Evolutionary conservation across 2,113 vertebrate genomes (phyloP), one percentile per base, ranked within the genome.

Genomic region (Solea solea): DNA sequence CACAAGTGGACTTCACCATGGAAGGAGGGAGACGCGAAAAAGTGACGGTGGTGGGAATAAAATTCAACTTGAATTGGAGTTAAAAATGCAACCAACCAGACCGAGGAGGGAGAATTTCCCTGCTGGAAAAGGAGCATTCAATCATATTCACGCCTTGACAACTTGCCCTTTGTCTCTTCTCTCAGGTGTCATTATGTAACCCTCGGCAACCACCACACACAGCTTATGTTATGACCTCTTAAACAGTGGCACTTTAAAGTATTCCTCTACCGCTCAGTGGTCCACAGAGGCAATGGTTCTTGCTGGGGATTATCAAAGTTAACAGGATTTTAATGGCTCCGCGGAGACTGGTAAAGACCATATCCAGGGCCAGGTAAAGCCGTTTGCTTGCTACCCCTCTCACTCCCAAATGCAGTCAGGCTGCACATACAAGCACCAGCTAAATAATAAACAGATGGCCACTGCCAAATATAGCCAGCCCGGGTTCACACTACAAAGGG

Each of bases 391-490:
- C 83, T 74, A 61, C 71, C 74, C 64, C 72, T 78, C 81, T 72
- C 87, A 70, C 89, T 90, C 86, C 81, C 90, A 89, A 92, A 94
- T 93, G 91, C 80, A 85, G 81, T 87, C 87, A 86, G 88, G 69
- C 87, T 92, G 91, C 92, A 90, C 93, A 94, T 70, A 87, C 91
- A 91, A 90, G 92, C 92, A 90, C 88, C 88, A 85, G 89, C 84
- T 86, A 93, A 96, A 93, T 93, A 94, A 93, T 95, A 95, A 95
- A 94, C 91, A 95, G 93, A 94, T 95, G 93, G 89, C 90, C 93
- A 88, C 90, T 88, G 90, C 92, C 94, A 93, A 92, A 95, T 94
- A 93, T 90, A 94, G 94, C 93, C 89, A 66, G 76, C 78, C 82
- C 80, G 61, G 72, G 86, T 91, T 90, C 89, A 89, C 77, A 91